Conservation (phyloP, 2,888 invertebrate genomes). For the Xanthia togata region DNA sequence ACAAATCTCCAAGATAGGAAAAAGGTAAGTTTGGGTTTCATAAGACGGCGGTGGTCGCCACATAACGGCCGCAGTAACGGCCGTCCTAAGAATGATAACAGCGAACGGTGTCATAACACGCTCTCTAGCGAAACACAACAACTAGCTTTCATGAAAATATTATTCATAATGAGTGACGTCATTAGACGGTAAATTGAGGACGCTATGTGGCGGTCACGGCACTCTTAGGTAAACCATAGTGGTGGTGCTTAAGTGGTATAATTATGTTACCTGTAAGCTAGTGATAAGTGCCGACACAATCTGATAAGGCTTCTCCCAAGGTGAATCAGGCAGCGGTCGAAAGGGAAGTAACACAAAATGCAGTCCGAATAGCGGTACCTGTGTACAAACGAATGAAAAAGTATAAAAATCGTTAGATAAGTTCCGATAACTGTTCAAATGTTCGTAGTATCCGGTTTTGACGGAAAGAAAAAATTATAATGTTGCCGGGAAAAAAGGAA, state of each 20-base stretch:
- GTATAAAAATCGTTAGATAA: not conserved
- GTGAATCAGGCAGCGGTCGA: conserved; percentile 90
- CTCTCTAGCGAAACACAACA: not conserved
- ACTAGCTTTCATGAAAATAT: not conserved
- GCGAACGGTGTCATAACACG: not conserved
- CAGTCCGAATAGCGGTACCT: conserved; percentile 94
- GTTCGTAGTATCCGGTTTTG: no score
- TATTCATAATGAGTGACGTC: not conserved
- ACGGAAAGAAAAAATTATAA: no score
- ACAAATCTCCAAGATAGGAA: not conserved
- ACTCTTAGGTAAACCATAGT: not conserved
- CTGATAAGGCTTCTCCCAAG: conserved; percentile 91
- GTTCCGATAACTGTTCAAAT: not conserved
- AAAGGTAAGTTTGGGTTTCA: not conserved
- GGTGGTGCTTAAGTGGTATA: not conserved
- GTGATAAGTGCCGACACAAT: conserved; percentile 92
- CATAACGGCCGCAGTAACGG: not conserved
- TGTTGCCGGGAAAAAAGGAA: no score
- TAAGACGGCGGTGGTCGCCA: not conserved
- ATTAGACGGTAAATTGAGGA: not conserved
- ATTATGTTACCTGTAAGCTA: conserved; percentile 91
- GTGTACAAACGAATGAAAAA: conserved; percentile 42
- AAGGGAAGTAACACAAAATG: conserved; percentile 93
- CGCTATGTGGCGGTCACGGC: not conserved
- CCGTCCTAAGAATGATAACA: not conserved